Evolutionary conservation across 2,797 vertebrate genomes (phyloP), one percentile per base, ranked within the genome.

Genomic region (Avahi laniger): DNA sequence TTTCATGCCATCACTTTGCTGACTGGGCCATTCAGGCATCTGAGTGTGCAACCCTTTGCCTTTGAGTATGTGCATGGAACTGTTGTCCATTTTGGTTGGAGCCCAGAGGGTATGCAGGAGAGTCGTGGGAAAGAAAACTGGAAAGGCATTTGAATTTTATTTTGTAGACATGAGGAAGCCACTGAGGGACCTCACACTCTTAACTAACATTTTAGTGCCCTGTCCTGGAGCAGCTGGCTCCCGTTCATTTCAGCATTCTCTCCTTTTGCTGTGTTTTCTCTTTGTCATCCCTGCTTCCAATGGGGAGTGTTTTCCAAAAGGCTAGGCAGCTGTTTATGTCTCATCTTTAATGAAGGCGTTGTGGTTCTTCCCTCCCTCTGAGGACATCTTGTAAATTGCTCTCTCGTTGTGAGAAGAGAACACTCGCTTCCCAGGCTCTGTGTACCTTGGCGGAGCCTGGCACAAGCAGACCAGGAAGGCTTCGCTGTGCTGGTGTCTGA

Each of bases 251-350:
- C 61, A 35, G 30, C 65, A 48, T 75, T 89, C 69, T 95, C 76
- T 85, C 72, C 63, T 90, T 95, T 70, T 52, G 48, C 78, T 73
- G 2, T 12, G 28, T 80, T 81, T 89, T 79, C 78, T 83, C 65
- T 92, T 83, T 54, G 80, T 69, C 65, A 43, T 86, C 91, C 88
- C 61, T 86, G 54, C n/a, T 97, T 88, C 95, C 95, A 54, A 30
- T 2, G 20, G 92, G 78, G 57, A 75, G 90, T 41, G 24, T 89
- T 76, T 96, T 83, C 65, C 65, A 81, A 80, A 87, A 79, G 67
- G 24, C 80, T 15, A 86, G 90, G 80, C 96, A 96, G 96, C 92
- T 97, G 96, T 94, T 97, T 86, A 86, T 90, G 61, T 95, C 76
- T 91, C 86, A 84, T 85, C 95, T 93, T 69, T 54, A 89, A 93